Evolutionary conservation across 2,797 vertebrate genomes (phyloP).

Genomic region (Amblyopsis hoosieri): DNA sequence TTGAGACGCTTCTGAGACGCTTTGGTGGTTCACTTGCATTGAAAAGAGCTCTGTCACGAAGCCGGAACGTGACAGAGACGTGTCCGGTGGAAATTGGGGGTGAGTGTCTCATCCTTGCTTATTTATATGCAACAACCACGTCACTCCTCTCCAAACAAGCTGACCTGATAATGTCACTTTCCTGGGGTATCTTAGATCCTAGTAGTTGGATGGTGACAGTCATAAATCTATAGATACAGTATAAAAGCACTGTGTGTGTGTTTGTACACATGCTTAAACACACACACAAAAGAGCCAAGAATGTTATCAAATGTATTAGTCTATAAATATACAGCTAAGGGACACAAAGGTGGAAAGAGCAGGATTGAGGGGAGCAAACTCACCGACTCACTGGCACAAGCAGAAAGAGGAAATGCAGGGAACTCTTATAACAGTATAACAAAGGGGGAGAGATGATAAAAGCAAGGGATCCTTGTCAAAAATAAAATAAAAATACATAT

Average conservation of each 20-base stretch:
- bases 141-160: slow-evolving; percentile 46
- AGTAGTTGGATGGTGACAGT: not conserved
- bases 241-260: slow-evolving; percentile 37
- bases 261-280: slow-evolving; percentile 46
- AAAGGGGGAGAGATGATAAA: not conserved
- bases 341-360: slow-evolving; percentile 6
- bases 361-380: slow-evolving; percentile 11
- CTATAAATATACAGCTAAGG: slow-evolving; percentile 1
- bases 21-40: too few species aligned
- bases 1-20: too few species aligned
- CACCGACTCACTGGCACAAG: slow-evolving; percentile 26
- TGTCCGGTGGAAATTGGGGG: too few species aligned
- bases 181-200: slow-evolving; percentile 28
- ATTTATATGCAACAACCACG: slow-evolving; percentile 2
- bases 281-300: slow-evolving; percentile 28
- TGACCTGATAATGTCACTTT: slow-evolving; percentile 56
- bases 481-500: not conserved
- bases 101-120: too few species aligned
- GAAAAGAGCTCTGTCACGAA: too few species aligned
- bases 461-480: not conserved
- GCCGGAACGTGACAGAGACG: too few species aligned
- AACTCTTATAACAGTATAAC: slow-evolving; percentile 19
- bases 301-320: slow-evolving; percentile 1
- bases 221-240: slow-evolving; percentile 36
- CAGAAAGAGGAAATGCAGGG: not conserved